Conservation (phyloP, 2,888 invertebrate species). For the Tetheella fluctuosa region DNA sequence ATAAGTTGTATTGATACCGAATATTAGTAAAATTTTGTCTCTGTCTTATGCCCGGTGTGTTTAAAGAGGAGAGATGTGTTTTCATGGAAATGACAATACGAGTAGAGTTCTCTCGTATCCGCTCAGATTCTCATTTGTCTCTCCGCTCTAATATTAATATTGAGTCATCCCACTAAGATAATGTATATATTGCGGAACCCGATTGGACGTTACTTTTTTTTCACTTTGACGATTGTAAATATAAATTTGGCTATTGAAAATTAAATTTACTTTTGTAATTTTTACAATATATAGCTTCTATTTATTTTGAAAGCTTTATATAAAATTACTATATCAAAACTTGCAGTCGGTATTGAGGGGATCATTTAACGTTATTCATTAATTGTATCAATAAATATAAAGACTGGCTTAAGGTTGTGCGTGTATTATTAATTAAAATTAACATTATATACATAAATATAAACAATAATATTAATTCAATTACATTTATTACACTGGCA, state of each 20-base stretch:
- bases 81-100: too few relatives aligned
- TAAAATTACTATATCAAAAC: conserved; percentile 50
- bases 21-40: neutral
- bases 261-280: conserved; percentile 19
- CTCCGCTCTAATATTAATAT: neutral
- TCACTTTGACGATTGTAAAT: neutral
- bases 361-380: conserved; percentile 28
- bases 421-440: conserved; percentile 52
- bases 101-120: too few relatives aligned
- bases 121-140: neutral
- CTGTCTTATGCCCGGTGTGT: too few relatives aligned
- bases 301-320: conserved; percentile 44
- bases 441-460: conserved; percentile 18
- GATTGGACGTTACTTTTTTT: neutral
- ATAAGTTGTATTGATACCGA: neutral
- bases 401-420: conserved; percentile 65
- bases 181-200: neutral
- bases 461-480: conserved; percentile 10
- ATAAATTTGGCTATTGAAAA: neutral
- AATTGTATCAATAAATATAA: conserved; percentile 33
- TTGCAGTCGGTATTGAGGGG: conserved; percentile 41
- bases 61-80: too few relatives aligned
- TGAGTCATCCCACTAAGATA: neutral
- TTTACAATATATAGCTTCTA: conserved; percentile 25
- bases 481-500: neutral